phyloP scores from a whole-genome alignment of 2,888 invertebrate species.

The Beris chalybata region DNA sequence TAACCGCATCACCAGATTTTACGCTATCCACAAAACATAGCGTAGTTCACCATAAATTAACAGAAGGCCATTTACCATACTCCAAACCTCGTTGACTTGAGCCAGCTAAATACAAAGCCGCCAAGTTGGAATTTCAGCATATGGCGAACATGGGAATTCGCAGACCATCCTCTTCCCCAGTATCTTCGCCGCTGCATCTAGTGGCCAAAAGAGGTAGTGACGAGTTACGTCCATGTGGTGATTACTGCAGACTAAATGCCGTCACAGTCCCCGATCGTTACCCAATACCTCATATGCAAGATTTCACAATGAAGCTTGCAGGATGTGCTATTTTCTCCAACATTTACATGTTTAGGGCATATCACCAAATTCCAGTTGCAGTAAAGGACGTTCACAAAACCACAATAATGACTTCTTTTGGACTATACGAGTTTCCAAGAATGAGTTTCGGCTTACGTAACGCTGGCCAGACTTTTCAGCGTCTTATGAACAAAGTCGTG shows the following conservation, averaged over 20 bases:
- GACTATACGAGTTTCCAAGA: neutral
- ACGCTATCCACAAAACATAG: too few relatives aligned
- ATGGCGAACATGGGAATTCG: neutral
- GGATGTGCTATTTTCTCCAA: neutral
- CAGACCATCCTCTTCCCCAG: neutral
- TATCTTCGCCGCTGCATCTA: neutral
- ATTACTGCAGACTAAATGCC: too few relatives aligned
- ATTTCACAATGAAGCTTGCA: neutral
- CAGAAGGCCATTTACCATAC: neutral
- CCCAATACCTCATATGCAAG: slow-evolving; percentile 1
- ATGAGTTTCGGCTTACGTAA: neutral
- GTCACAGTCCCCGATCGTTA: neutral
- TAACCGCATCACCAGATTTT: too few relatives aligned
- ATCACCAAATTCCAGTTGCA: neutral
- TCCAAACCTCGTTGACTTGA: neutral
- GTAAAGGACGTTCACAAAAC: too few relatives aligned
- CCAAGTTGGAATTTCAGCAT: neutral
- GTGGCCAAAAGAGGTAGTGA: neutral
- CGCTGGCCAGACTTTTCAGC: too few relatives aligned
- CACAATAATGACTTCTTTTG: too few relatives aligned
- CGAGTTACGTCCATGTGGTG: neutral
- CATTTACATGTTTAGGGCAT: neutral
- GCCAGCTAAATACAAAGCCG: neutral
- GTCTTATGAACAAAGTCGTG: too few relatives aligned
- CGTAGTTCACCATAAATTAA: neutral